These are phyloP conservation scores for Nesogale talazaci DNA, from an alignment of 2,113 vertebrate species.

Conservation along the genomic window DNA sequence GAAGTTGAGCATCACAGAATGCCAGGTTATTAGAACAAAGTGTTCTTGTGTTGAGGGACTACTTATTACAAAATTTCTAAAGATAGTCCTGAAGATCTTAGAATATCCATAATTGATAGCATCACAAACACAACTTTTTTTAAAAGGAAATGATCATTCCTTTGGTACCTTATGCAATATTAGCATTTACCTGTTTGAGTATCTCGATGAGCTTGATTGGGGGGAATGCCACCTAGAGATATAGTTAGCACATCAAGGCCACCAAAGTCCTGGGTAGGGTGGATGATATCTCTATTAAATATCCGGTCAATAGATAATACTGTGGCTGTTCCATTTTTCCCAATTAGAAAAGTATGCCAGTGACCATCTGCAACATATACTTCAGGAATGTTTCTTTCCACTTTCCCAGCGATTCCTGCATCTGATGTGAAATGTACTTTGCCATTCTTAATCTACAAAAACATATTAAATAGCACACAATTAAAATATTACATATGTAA, in stretches of 20 bases:
- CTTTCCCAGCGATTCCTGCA: slow-evolving; percentile 94
- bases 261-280: slow-evolving; percentile 95
- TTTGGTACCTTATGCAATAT: background rate
- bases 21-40: no score
- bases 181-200: slow-evolving; percentile 88
- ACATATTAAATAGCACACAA: background rate
- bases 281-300: slow-evolving; percentile 88
- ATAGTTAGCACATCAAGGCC: slow-evolving; percentile 92
- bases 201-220: slow-evolving; percentile 88
- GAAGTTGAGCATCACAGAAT: no score
- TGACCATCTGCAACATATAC: slow-evolving; percentile 91
- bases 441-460: slow-evolving; percentile 92
- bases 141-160: background rate
- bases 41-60: no score
- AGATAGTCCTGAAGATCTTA: background rate
- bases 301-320: slow-evolving; percentile 88
- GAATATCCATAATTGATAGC: background rate
- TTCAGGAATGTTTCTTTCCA: slow-evolving; percentile 93
- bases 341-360: slow-evolving; percentile 93
- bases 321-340: slow-evolving; percentile 91
- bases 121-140: background rate
- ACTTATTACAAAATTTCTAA: background rate
- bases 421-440: slow-evolving; percentile 95
- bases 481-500: background rate
- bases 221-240: slow-evolving; percentile 94